A percentile compares a stretch with the other conserved stretches of the same genome.
Evolutionary conservation across 2,113 vertebrate species (phyloP).

Genomic region (Arizona elegans): DNA sequence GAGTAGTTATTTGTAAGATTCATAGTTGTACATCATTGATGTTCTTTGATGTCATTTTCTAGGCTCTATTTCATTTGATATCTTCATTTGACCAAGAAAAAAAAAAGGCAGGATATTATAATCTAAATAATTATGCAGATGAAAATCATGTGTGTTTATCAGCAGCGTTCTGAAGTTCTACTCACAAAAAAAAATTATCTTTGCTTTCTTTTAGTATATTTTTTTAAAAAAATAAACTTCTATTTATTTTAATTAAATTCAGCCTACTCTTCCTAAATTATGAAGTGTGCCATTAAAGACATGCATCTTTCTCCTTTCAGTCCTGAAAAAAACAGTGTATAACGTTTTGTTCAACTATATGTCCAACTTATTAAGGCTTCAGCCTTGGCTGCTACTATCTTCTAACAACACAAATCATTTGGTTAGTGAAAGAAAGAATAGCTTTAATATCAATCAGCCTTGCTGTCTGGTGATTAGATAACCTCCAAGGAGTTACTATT

Average conservation of each 20-base stretch:
- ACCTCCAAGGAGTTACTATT: background rate
- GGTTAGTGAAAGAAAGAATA: background rate
- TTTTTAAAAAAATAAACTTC: background rate
- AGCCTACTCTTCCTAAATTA: background rate
- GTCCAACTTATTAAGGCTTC: background rate
- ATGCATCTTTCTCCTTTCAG: background rate
- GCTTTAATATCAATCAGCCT: background rate
- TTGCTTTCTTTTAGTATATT: background rate
- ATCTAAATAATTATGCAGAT: background rate
- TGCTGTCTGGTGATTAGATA: background rate
- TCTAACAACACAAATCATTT: background rate
- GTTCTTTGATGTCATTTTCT: background rate
- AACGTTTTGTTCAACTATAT: background rate
- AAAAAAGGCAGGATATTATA: background rate
- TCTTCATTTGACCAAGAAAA: background rate
- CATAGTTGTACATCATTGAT: background rate
- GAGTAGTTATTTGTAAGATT: background rate
- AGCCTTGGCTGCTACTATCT: background rate
- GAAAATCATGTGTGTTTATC: background rate
- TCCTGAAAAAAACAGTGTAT: background rate
- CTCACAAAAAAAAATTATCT: background rate
- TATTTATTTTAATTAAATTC: background rate
- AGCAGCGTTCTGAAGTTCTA: background rate
- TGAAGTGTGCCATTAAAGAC: background rate
- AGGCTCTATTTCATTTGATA: background rate